These are phyloP conservation scores for Phragmatobia fuliginosa DNA, from an alignment of 2,888 invertebrate genomes.

Conservation along the genomic window DNA sequence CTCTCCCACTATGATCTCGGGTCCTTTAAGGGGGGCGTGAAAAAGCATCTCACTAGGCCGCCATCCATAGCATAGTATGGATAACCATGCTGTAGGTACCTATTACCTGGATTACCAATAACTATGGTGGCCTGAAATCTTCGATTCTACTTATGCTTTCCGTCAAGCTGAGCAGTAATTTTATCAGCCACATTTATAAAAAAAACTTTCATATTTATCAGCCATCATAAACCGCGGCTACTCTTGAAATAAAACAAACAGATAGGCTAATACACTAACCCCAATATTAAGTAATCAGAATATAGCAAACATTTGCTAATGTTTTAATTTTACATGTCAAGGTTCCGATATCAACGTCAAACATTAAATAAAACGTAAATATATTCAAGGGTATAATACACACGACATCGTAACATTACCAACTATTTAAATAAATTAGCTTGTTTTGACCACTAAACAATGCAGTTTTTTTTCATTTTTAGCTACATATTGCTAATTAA, in stretches of 20 bases:
- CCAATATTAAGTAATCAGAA: slow-evolving; percentile 38
- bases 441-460: not conserved
- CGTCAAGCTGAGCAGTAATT: no score
- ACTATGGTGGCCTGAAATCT: no score
- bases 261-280: slow-evolving; percentile 26
- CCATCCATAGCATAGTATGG: no score
- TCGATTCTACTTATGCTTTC: no score
- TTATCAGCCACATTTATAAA: no score
- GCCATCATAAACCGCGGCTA: not conserved
- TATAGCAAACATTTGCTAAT: slow-evolving; percentile 41
- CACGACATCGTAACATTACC: slow-evolving; percentile 24
- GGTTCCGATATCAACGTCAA: slow-evolving; percentile 38
- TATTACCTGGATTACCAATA: no score
- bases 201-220: not conserved
- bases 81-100: no score
- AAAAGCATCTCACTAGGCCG: no score
- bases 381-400: slow-evolving; percentile 32
- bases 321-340: slow-evolving; percentile 43
- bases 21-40: no score
- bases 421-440: slow-evolving; percentile 14
- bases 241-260: not conserved
- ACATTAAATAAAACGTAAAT: slow-evolving; percentile 36
- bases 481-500: not conserved
- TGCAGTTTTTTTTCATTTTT: not conserved
- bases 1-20: no score